Evolutionary conservation across 2,797 vertebrate species (phyloP), one percentile per base, ranked within the genome.

Genomic region (Limosa lapponica): DNA sequence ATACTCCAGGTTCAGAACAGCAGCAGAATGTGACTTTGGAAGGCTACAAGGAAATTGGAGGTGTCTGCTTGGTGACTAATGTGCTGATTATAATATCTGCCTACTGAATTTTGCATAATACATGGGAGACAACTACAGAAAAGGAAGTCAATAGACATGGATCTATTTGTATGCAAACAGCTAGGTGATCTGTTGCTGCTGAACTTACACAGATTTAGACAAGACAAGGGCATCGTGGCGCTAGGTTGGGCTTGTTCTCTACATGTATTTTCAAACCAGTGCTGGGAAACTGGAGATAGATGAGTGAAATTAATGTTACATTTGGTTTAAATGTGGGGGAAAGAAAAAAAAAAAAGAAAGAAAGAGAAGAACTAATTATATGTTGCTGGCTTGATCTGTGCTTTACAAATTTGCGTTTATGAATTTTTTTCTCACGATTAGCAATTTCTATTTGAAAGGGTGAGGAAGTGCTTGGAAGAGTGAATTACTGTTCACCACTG

Each of bases 391-490:
- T 95, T 92, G 75, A 90, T 91, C 93, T 84, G n/a, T 86, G 80
- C 87, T 96, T 95, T 91, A 87, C 82, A 95, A 96, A 95, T 90
- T 93, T 87, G 95, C 46, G 58, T 90, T 96, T 91, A 95, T 96
- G 95, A 93, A 30, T 96, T 93, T 97, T 93, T 96, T 91, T 90
- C 85, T 91, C 90, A 66, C 1, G 17, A 96, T 95, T 97, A 96
- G 80, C 94, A 91, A 96, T 93, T 96, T 96, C 82, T 96, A 41
- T 96, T 93, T 92, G 95, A 94, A 95, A 95, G 84, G 92, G 93
- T 96, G 95, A 97, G 84, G 95, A 96, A 96, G 90, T 93, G 74
- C 90, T 95, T 95, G 95, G 93, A 97, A 97, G 92, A 96, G 51
- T 59, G 93, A 94, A 89, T 96, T 97, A 44, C 92, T 85, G 71